These are phyloP conservation scores for Nasonia vitripennis DNA, from an alignment of 1,140 invertebrate species.

Conservation along the genomic window DNA sequence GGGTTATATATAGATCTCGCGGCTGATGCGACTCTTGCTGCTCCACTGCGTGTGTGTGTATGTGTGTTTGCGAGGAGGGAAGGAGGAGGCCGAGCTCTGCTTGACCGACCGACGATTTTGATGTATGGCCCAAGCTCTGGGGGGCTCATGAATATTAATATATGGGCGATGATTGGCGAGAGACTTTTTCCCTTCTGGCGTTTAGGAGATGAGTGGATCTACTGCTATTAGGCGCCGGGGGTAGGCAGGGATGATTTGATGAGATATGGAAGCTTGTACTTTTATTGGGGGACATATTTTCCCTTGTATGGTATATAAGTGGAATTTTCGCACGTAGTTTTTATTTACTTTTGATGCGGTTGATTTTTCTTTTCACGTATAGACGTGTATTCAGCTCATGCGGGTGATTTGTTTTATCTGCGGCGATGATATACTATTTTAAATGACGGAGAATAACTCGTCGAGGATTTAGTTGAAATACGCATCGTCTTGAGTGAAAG, in stretches of 20 bases:
- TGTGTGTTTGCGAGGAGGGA: not conserved
- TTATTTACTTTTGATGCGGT: too few species aligned
- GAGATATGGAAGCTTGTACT: not conserved
- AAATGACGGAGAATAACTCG: too few species aligned
- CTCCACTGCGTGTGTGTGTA: not conserved
- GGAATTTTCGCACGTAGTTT: not conserved
- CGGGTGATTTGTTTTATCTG: too few species aligned
- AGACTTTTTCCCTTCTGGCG: not conserved
- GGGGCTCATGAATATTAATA: not conserved
- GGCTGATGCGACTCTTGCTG: not conserved
- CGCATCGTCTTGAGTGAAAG: not conserved
- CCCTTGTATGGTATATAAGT: too few species aligned
- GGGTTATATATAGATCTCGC: not conserved
- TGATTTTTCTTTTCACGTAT: too few species aligned
- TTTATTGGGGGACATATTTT: not conserved
- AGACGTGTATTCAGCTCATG: too few species aligned
- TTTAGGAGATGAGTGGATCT: not conserved
- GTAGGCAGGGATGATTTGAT: not conserved
- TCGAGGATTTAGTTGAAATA: not conserved
- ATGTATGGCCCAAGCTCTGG: not conserved
- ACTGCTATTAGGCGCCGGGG: not conserved
- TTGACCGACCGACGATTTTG: slow-evolving; percentile 54
- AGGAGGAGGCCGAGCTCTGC: slow-evolving; percentile 21
- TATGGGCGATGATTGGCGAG: not conserved
- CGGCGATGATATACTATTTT: too few species aligned